Base-by-base conservation (phyloP, 2,113 vertebrate species). In the Myrmecobius fasciatus region DNA sequence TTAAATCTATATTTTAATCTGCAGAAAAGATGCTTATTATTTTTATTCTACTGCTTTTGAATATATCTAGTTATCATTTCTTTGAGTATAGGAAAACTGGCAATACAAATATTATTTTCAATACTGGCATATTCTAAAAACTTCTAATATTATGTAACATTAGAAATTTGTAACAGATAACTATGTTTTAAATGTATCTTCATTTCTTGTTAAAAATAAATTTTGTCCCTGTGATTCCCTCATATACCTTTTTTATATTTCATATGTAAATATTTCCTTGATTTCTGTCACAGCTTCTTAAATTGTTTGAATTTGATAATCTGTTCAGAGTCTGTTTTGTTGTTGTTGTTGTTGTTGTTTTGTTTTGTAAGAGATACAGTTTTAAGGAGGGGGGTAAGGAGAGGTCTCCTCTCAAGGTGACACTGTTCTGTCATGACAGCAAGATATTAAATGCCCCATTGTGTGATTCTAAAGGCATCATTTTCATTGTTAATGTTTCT, bases 391-490 rank as follows among this genome's bases (percentile, higher is more conserved):
- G 36, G 36, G 20, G 1, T 24, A 0, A 36, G 2, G 25, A 8
- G 54, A 90, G 22, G 52, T 91, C 83, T 28, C 4, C 22, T 2
- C 2, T 93, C 49, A 94, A 51, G 46, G 92, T 46, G 8, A 53
- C 56, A 43, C 3, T 54, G 12, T 94, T 90, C 22, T 53, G 26
- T 28, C 25, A 51, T 89, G 10, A 89, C 1, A 91, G 52, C 46
- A 67, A 46, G 43, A 75, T 31, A 60, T 89, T 52, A 53, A 14
- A 83, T 20, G 53, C 43, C 46, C 52, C 17, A 28, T 10, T 88
- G 75, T 53, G 92, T 43, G 93, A 26, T 60, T 94, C 90, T 96
- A 36, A 48, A 60, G 49, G 90, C 96, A 89, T 0, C 31, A 5
- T 52, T 91, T 6, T 94, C 49, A 83, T n/a, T 89, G 22, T 8